Evolutionary conservation across 2,888 invertebrate genomes (phyloP), one percentile per base, ranked within the genome.

Genomic region (Vesta saturnalis): DNA sequence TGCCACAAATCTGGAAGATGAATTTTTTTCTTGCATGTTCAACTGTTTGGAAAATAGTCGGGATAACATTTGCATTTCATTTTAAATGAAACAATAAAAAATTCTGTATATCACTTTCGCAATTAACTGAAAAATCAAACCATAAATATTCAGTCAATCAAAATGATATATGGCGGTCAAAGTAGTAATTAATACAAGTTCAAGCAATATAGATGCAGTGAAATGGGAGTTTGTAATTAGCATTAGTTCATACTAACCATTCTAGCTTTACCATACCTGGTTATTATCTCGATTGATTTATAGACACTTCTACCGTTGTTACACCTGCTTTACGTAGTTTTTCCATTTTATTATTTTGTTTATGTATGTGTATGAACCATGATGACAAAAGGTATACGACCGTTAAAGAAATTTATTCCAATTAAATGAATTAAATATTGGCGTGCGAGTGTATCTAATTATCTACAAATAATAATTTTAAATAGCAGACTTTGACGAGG

Each of bases 151-250:
- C 65, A 16, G 54, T 65, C 60, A 69, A 65, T 65, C 69, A 65
- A 15, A 23, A 72, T 75, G 76, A 76, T 76, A 71, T 73, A 76
- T 76, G 70, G 72, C 71, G 68, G 65, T 69, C 71, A 73, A 73
- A 72, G 69, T 71, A 75, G 72, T 75, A 75, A 76, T 76, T 76
- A 76, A 75, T 75, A 73, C 71, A 64, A 69, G 74, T 72, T 72
- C 68, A 67, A 62, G 52, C 52, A 60, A 69, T 65, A 58, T 62
- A 60, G 64, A 67, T 57, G 67, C 68, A 71, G 66, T 70, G 70
- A 72, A 66, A 66, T 70, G 65, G 70, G 60, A 62, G 61, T 70
- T 66, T 52, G 68, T 68, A 72, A 74, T 74, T 74, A 74, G 67
- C 71, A 71, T 72, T 68, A 67, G 69, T 64, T 71, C 68, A 69